Evolutionary conservation across 2,797 vertebrate genomes (phyloP).

Genomic region (Centroberyx gerrardi): DNA sequence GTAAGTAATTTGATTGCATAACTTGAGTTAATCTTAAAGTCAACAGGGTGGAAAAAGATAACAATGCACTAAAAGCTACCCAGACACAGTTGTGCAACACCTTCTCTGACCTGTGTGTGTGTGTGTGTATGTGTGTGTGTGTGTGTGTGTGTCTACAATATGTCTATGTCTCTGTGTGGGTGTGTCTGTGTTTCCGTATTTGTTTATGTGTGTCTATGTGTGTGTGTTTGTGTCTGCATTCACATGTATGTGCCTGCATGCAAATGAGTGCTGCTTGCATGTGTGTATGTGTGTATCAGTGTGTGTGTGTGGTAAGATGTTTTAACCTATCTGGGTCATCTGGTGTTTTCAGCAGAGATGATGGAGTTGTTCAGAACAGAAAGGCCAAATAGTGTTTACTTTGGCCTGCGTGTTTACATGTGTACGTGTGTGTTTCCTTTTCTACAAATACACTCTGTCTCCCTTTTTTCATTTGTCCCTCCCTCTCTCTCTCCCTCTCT

Average conservation of each 20-base stretch:
- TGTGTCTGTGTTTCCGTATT: neutral
- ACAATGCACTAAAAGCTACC: constrained; percentile 16
- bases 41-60: constrained; percentile 31
- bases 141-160: constrained; percentile 18
- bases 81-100: constrained; percentile 2
- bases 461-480: neutral
- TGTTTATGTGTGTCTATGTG: constrained; percentile 8
- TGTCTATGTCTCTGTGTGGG: constrained; percentile 12
- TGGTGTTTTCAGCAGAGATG: constrained; percentile 30
- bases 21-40: constrained; percentile 41
- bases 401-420: constrained; percentile 30
- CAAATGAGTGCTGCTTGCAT: neutral
- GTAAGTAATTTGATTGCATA: constrained; percentile 3
- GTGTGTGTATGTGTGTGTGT: constrained; percentile 5
- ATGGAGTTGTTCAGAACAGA: constrained; percentile 32
- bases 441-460: constrained; percentile 10
- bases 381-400: constrained; percentile 32
- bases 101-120: neutral
- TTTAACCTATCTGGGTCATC: constrained; percentile 40
- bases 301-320: neutral
- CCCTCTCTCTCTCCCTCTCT: neutral
- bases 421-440: constrained; percentile 33
- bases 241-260: neutral
- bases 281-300: neutral
- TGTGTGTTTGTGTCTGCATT: constrained; percentile 29